Evolutionary conservation across 2,888 invertebrate species (phyloP).

Genomic region (Biston betularia): DNA sequence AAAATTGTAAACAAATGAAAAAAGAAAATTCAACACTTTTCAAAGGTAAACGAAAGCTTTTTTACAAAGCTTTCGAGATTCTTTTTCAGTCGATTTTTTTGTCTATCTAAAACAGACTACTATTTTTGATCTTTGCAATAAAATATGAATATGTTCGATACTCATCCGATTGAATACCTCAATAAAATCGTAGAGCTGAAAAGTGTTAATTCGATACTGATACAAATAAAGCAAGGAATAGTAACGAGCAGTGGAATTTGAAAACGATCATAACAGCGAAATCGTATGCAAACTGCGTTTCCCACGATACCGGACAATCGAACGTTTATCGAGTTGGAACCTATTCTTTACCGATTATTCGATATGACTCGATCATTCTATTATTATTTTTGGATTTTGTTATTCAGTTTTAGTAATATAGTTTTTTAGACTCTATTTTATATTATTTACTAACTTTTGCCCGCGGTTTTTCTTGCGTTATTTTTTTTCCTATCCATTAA

Average conservation of each 20-base stretch:
- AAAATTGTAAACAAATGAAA: too few relatives aligned
- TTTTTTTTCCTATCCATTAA: too few relatives aligned
- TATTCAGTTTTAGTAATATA: neutral
- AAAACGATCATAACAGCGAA: conserved; percentile 51
- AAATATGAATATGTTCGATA: neutral
- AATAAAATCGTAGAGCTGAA: neutral
- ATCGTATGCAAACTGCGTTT: conserved; percentile 75
- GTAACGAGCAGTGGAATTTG: conserved; percentile 16
- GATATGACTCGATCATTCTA: conserved; percentile 16
- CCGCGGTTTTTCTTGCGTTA: too few relatives aligned
- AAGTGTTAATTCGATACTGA: conserved; percentile 11
- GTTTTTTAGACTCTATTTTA: neutral
- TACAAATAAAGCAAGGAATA: conserved; percentile 9
- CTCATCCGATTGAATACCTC: too few relatives aligned
- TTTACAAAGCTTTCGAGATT: too few relatives aligned
- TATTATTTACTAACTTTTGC: too few relatives aligned
- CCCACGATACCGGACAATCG: conserved; percentile 71
- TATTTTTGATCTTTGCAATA: too few relatives aligned
- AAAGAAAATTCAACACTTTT: too few relatives aligned
- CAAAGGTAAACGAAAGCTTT: too few relatives aligned
- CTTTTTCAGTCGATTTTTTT: too few relatives aligned
- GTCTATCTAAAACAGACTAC: too few relatives aligned
- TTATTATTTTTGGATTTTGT: conserved; percentile 8
- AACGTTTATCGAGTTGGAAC: conserved; percentile 66
- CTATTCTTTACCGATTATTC: conserved; percentile 57